A percentile compares a stretch with the other conserved stretches of the same genome.
Conservation (phyloP, 2,797 vertebrate genomes). For the Arctocebus calabarensis region DNA sequence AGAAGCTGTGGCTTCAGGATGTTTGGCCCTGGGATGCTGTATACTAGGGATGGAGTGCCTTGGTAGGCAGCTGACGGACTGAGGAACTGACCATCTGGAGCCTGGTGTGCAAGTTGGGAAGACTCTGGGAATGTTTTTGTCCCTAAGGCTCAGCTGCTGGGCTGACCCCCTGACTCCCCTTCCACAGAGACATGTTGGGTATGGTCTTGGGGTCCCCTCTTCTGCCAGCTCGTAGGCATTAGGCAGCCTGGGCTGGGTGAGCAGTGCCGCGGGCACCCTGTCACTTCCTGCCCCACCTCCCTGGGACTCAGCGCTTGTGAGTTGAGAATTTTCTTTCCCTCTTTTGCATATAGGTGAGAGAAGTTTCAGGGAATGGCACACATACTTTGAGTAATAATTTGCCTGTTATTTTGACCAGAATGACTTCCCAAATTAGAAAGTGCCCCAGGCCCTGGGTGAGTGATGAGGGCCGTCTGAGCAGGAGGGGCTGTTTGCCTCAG, state of each 20-base stretch:
- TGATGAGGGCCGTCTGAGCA: fast-evolving
- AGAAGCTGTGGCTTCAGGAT: neutral
- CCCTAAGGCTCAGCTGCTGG: neutral
- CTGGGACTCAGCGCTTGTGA: neutral
- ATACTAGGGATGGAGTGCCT: neutral
- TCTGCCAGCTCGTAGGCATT: neutral
- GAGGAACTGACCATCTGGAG: fast-evolving
- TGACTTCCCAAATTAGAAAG: neutral
- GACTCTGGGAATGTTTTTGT: neutral
- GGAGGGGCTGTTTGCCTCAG: neutral
- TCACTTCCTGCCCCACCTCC: neutral
- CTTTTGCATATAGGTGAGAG: neutral
- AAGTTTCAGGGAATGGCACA: fast-evolving
- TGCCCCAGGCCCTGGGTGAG: fast-evolving
- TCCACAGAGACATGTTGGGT: neutral
- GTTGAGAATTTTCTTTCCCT: neutral
- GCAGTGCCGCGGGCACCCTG: neutral
- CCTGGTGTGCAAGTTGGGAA: no score
- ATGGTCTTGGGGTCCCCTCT: fast-evolving
- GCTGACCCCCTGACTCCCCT: neutral
- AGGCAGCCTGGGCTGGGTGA: neutral
- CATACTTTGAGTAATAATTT: neutral
- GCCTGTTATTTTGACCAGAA: neutral
- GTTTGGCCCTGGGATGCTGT: neutral
- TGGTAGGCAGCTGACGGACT: neutral